Evolutionary conservation across 2,113 vertebrate species (phyloP), one percentile per base, ranked within the genome.

Genomic region (Pristiophorus japonicus): DNA sequence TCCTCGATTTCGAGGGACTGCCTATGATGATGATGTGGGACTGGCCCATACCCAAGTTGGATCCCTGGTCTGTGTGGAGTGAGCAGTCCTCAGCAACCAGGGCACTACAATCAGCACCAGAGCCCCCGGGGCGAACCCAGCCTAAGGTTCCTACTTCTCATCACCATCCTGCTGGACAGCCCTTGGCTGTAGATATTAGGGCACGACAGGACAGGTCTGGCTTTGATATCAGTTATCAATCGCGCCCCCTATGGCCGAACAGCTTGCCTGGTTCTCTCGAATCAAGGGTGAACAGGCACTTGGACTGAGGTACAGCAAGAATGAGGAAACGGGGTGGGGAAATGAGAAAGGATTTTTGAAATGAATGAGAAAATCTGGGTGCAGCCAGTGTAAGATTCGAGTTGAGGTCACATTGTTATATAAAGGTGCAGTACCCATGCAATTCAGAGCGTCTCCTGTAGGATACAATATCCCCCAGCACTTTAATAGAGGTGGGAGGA

Each of bases 401-500:
- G 55, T n/a, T n/a, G 30, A 24, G n/a, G 62, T 42, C 91, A 67
- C 63, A 66, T 94, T 67, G 92, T 47, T 67, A 66, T 14, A 45
- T 70, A 42, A 38, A 66, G 91, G 22, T 66, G 30, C 62, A 12
- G 24, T 67, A 42, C 11, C 92, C 24, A 5, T 67, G 92, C 45
- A 94, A 67, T 94, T 94, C 65, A 47, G 65, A 94, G 42, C 4
- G 65, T 47, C 42, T 70, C 92, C 65, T 94, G 65, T 94, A 70
- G 65, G 92, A 94, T 94, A 45, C n/a, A 4, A n/a, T 67, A 42
- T 24, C 45, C 22, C 62, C 65, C 18, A 24, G 24, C 24, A 11
- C 20, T n/a, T 67, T 45, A 42, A 47, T 10, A 22, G 7, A 24
- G 92, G 63, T 94, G 92, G 62, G 92, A 66, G 65, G 63, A 66